These are phyloP conservation scores for Amphipoea oculea DNA, from an alignment of 2,888 invertebrate genomes.

Conservation along the genomic window DNA sequence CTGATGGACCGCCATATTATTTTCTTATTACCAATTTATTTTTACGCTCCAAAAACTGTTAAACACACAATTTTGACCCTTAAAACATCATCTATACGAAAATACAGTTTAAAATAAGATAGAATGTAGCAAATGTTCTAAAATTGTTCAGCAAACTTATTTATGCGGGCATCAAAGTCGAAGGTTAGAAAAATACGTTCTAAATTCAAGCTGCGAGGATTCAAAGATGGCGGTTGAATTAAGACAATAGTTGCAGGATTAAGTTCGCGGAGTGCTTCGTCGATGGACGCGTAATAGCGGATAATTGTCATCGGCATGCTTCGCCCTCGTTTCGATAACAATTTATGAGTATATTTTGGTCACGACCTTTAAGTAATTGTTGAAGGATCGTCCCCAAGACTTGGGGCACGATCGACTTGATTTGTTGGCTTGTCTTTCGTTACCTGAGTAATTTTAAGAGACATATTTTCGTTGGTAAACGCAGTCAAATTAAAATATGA, in stretches of 20 bases:
- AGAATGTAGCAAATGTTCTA: slow-evolving; percentile 20
- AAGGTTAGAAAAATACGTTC: slow-evolving; percentile 50
- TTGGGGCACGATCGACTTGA: slow-evolving; percentile 72
- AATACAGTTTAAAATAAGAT: slow-evolving; percentile 9
- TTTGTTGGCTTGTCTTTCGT: slow-evolving; percentile 67
- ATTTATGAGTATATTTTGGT: slow-evolving; percentile 85
- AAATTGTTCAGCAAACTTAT: slow-evolving; percentile 54
- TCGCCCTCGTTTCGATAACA: slow-evolving; percentile 78
- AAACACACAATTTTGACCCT: slow-evolving; percentile 24
- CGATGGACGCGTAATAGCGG: slow-evolving; percentile 79
- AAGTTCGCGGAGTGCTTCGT: slow-evolving; percentile 62
- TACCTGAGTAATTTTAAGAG: slow-evolving; percentile 50
- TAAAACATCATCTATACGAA: slow-evolving; percentile 2
- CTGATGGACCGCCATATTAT: slow-evolving; percentile 65
- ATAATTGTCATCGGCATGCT: slow-evolving; percentile 84
- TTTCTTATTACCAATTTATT: slow-evolving; percentile 55
- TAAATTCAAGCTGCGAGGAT: slow-evolving; percentile 44
- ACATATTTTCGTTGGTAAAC: slow-evolving; percentile 39
- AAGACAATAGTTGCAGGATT: slow-evolving; percentile 56
- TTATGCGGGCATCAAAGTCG: slow-evolving; percentile 48
- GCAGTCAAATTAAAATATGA: slow-evolving; percentile 3
- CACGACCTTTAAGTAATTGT: slow-evolving; percentile 85
- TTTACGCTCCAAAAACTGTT: slow-evolving; percentile 5
- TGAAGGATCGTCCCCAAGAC: slow-evolving; percentile 74
- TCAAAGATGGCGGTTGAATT: slow-evolving; percentile 45